phyloP scores from a whole-genome alignment of 2,797 vertebrate genomes.

The Oreochromis grahami region DNA sequence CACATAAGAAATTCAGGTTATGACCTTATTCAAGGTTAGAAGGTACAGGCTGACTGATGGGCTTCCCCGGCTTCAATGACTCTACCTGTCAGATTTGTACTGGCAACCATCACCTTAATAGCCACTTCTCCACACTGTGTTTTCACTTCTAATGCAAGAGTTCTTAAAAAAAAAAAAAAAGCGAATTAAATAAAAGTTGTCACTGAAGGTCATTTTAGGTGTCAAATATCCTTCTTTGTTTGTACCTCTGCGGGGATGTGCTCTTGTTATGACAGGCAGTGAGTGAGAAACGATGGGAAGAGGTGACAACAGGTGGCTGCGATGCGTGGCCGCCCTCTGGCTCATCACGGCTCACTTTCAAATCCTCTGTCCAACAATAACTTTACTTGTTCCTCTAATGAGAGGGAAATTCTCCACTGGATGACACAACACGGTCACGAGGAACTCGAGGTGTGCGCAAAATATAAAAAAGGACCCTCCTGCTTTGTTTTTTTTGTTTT shows the following conservation, averaged over 20 bases:
- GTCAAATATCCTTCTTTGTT: background rate
- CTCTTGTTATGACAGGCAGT: constrained; percentile 43
- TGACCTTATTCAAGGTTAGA: constrained; percentile 59
- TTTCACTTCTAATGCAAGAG: background rate
- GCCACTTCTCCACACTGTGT: background rate
- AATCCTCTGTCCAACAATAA: background rate
- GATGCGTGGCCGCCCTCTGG: constrained; percentile 3
- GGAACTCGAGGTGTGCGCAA: background rate
- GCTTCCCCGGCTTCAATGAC: constrained; percentile 15
- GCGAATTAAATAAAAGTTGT: constrained; percentile 1
- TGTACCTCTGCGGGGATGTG: background rate
- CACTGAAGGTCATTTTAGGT: background rate
- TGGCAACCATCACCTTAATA: constrained; percentile 30
- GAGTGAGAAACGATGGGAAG: constrained; percentile 49
- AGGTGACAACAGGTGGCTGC: constrained; percentile 35
- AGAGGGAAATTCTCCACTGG: background rate
- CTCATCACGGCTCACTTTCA: constrained; percentile 14
- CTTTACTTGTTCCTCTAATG: background rate
- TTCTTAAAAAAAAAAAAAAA: background rate
- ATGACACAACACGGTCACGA: background rate
- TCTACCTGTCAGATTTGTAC: constrained; percentile 45
- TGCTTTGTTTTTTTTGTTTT: background rate
- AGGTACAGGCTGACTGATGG: constrained; percentile 63
- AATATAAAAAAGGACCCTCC: background rate
- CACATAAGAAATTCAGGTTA: constrained; percentile 55